Conservation (phyloP, 2,113 vertebrate species). For the Aldabrachelys gigantea region DNA sequence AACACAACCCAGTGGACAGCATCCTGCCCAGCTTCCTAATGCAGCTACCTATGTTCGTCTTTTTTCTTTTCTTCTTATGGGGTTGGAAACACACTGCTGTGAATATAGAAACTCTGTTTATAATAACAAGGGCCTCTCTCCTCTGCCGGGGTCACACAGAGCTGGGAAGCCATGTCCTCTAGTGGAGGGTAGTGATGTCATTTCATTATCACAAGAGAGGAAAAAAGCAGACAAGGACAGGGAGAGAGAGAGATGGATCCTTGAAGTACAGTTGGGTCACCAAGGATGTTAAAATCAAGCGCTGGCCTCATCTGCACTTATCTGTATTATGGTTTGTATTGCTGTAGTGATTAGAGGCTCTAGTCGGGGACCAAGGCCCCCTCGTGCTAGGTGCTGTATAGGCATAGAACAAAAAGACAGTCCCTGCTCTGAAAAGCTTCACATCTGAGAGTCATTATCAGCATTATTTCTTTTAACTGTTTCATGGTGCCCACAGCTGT, state of each 20-base stretch:
- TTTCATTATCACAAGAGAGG: neutral
- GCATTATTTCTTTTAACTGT: neutral
- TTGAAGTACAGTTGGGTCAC: neutral
- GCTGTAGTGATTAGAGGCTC: neutral
- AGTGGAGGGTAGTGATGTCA: neutral
- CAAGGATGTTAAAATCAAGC: slow-evolving; percentile 5
- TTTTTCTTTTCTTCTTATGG: neutral
- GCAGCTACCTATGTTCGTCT: neutral
- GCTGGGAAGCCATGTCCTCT: neutral
- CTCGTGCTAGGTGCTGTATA: neutral
- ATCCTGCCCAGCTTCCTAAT: slow-evolving; percentile 18
- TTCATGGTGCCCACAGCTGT: neutral
- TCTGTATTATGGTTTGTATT: neutral
- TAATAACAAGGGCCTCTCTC: slow-evolving; percentile 66
- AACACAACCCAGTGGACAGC: neutral
- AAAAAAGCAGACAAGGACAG: neutral
- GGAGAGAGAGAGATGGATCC: neutral
- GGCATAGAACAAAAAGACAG: neutral
- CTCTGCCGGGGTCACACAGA: neutral
- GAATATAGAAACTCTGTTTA: slow-evolving; percentile 52
- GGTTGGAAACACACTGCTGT: slow-evolving; percentile 47
- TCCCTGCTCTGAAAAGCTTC: neutral
- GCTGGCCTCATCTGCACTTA: slow-evolving; percentile 5
- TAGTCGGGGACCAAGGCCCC: neutral
- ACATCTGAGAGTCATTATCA: neutral